Percentiles rank a stretch among this genome's conserved stretches.
phyloP scores from a whole-genome alignment of 2,113 vertebrate species.

The Hymenochirus boettgeri region DNA sequence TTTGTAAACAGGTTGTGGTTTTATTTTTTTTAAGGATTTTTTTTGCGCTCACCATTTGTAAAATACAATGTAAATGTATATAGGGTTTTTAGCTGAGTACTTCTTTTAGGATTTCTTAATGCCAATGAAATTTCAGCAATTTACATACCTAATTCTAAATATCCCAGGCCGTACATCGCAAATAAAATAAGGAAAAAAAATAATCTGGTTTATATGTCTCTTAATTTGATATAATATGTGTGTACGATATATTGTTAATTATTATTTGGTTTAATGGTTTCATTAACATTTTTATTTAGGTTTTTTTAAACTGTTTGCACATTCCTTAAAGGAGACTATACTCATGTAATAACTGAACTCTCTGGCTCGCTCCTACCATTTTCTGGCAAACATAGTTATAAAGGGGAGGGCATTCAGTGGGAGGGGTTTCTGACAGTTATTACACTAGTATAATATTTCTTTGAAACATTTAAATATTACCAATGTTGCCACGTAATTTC shows the following conservation, averaged over 20 bases:
- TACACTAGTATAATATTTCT: too few relatives aligned
- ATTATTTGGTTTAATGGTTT: conserved; percentile 53
- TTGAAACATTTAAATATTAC: conserved; percentile 53
- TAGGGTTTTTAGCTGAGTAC: conserved; percentile 74
- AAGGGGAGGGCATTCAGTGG: too few relatives aligned
- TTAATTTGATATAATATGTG: conserved; percentile 50
- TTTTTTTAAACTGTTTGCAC: conserved; percentile 58
- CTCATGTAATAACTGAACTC: too few relatives aligned
- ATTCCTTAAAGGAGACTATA: conserved; percentile 52
- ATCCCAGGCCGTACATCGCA: conserved; percentile 47
- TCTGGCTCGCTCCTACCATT: too few relatives aligned
- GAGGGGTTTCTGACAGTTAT: too few relatives aligned
- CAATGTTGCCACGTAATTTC: conserved; percentile 44
- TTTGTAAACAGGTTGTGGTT: conserved; percentile 63
- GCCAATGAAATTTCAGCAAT: conserved; percentile 68
- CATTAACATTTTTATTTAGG: conserved; percentile 52
- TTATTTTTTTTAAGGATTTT: conserved; percentile 85
- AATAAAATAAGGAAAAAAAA: conserved; percentile 50
- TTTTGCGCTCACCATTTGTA: conserved; percentile 65
- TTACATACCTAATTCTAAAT: conserved; percentile 46
- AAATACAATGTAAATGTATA: conserved; percentile 88
- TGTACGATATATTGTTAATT: conserved; percentile 57
- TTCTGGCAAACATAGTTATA: too few relatives aligned
- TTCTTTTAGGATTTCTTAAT: conserved; percentile 86
- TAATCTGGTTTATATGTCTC: conserved; percentile 46